Percentiles rank a stretch among this genome's conserved stretches.
Conservation (phyloP, 53 echinoderm and acorn worm genomes). For the Patiria pectinifera region DNA sequence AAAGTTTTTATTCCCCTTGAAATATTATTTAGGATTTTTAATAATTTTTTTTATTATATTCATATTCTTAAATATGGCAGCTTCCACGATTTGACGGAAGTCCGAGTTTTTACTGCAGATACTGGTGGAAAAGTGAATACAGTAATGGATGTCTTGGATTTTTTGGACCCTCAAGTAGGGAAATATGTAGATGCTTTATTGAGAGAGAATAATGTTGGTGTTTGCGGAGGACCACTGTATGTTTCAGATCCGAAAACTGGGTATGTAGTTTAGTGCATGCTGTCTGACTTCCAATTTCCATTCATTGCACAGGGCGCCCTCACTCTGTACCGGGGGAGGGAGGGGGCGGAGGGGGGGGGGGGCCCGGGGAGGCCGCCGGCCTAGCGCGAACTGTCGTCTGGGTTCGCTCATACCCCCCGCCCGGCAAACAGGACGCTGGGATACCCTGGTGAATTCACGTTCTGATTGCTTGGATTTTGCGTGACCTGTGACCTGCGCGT, state of each 20-base stretch:
- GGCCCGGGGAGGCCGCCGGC: too few relatives aligned
- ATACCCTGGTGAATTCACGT: too few relatives aligned
- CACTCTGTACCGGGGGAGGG: too few relatives aligned
- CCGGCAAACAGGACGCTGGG: too few relatives aligned
- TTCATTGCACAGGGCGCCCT: too few relatives aligned
- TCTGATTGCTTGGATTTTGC: too few relatives aligned
- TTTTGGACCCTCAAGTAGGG: slow-evolving; percentile 70
- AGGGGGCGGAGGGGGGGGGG: too few relatives aligned
- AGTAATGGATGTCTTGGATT: slow-evolving; percentile 6
- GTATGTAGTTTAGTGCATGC: slow-evolving; percentile 35
- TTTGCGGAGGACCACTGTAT: slow-evolving; percentile 70
- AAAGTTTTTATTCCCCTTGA: not conserved
- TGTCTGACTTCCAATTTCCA: not conserved
- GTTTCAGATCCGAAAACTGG: slow-evolving; percentile 75
- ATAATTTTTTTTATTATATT: not conserved
- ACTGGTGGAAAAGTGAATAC: not conserved
- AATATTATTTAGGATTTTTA: not conserved
- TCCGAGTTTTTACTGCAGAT: not conserved
- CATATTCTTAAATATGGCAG: slow-evolving; percentile 23
- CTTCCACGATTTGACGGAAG: slow-evolving; percentile 7
- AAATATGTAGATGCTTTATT: slow-evolving; percentile 68
- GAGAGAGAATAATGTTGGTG: slow-evolving; percentile 72
- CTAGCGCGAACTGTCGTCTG: too few relatives aligned
- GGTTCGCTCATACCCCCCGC: too few relatives aligned
- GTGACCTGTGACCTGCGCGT: too few relatives aligned